These are phyloP conservation scores for Seriola quinqueradiata DNA, from an alignment of 2,113 vertebrate species.

Conservation along the genomic window DNA sequence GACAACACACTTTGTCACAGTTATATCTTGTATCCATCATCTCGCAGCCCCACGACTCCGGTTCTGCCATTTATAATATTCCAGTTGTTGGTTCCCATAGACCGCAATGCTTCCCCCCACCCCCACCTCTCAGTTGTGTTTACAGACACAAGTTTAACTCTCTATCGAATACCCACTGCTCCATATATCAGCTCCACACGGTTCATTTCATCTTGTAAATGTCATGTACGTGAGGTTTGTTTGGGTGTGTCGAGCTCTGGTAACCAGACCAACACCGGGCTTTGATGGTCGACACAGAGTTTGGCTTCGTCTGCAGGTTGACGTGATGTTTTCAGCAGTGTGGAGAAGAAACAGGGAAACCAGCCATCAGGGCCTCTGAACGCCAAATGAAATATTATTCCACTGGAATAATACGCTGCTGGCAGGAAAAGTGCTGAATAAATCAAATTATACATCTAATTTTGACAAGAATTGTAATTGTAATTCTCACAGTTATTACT, in stretches of 20 bases:
- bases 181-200: slow-evolving; percentile 10
- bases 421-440: slow-evolving; percentile 28
- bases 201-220: slow-evolving; percentile 21
- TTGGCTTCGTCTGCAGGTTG: slow-evolving; percentile 35
- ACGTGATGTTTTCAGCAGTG: slow-evolving; percentile 54
- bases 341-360: slow-evolving; percentile 17
- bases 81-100: not conserved
- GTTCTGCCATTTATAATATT: not conserved
- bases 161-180: slow-evolving; percentile 3
- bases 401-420: slow-evolving; percentile 10
- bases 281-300: slow-evolving; percentile 4
- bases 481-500: not conserved
- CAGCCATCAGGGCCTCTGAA: slow-evolving; percentile 9
- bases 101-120: not conserved
- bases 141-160: not conserved
- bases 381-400: slow-evolving; percentile 37
- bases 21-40: not conserved
- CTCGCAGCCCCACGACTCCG: slow-evolving; percentile 6
- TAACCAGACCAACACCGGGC: slow-evolving; percentile 8
- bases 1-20: not conserved
- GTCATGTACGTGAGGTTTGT: slow-evolving; percentile 7
- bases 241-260: slow-evolving; percentile 36
- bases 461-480: slow-evolving; percentile 5
- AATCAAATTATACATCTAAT: not conserved
- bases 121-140: not conserved